These are phyloP conservation scores for Heliconius ethilla DNA, from an alignment of 2,888 invertebrate species.

Conservation along the genomic window DNA sequence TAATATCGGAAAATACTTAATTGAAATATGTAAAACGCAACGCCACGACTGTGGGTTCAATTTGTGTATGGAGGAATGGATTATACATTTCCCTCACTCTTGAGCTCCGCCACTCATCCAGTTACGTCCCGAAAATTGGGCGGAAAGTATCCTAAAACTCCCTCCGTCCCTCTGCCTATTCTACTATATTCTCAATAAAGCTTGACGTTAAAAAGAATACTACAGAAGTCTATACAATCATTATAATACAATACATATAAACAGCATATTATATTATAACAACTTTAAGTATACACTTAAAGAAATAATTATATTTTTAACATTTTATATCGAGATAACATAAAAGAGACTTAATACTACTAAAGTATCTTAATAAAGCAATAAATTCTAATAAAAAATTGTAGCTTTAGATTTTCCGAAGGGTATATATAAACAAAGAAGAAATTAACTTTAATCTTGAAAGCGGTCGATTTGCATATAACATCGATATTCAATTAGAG, in stretches of 20 bases:
- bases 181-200: too few species aligned
- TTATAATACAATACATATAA: too few species aligned
- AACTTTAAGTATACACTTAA: too few species aligned
- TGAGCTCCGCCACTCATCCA: background rate
- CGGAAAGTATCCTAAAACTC: too few species aligned
- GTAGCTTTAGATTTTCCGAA: slow-evolving; percentile 4
- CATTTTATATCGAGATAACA: background rate
- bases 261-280: too few species aligned
- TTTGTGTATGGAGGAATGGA: background rate
- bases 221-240: too few species aligned
- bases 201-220: too few species aligned
- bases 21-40: background rate
- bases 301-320: background rate
- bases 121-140: background rate
- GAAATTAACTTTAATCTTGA: slow-evolving; percentile 36
- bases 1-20: too few species aligned
- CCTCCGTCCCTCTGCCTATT: too few species aligned
- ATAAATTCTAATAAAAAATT: slow-evolving; percentile 4
- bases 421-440: slow-evolving; percentile 47
- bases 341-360: background rate
- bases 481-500: slow-evolving; percentile 61
- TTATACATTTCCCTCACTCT: background rate
- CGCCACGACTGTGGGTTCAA: background rate
- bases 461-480: slow-evolving; percentile 55
- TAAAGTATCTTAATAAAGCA: slow-evolving; percentile 1